Evolutionary conservation across 1,140 invertebrate genomes (phyloP), one percentile per base, ranked within the genome.

Genomic region (Lepidurus apus): DNA sequence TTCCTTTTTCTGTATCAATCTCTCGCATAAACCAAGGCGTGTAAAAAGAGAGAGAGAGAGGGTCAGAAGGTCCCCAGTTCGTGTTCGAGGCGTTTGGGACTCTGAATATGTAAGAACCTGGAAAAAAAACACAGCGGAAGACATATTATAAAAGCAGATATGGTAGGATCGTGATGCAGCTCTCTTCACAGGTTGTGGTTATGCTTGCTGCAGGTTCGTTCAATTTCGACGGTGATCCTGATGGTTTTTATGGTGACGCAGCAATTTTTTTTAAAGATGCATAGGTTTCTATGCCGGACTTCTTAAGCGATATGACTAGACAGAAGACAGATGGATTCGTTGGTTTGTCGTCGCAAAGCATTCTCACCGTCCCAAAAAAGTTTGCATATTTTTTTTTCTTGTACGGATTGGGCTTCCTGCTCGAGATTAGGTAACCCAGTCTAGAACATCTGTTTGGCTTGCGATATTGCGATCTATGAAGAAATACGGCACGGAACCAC

Each of bases 41-140:
- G 53, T 21, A 65, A 65, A 65, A 8, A 65, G 53, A 34, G 34
- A 1, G 34, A 34, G 34, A 34, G 34, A 34, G 1, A 65, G 53
- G 53, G 53, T 65, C 53, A 65, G 21, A 65, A 65, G 53, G 53
- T 65, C 53, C n/a, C 17, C 17, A 21, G 6, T 65, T 65, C 17
- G 13, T 65, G 53, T 65, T 65, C 21, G 53, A 65, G 53, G 21
- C 53, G 53, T 65, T 7, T 13, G 53, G 53, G 53, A 21, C 53
- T 65, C 53, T 65, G 53, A n/a, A 65, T 65, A 65, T 65, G 17
- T 21, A 65, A 65, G 53, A 65, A 65, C 53, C 53, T 21, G 53
- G 13, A 13, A 34, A 65, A 65, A 65, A 65, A 21, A 5, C 53
- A 1, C 47, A 65, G 47, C 47, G 53, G 21, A 65, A 65, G 21